These are phyloP conservation scores for Heliothis peltigera DNA, from an alignment of 2,888 invertebrate genomes.

Conservation along the genomic window DNA sequence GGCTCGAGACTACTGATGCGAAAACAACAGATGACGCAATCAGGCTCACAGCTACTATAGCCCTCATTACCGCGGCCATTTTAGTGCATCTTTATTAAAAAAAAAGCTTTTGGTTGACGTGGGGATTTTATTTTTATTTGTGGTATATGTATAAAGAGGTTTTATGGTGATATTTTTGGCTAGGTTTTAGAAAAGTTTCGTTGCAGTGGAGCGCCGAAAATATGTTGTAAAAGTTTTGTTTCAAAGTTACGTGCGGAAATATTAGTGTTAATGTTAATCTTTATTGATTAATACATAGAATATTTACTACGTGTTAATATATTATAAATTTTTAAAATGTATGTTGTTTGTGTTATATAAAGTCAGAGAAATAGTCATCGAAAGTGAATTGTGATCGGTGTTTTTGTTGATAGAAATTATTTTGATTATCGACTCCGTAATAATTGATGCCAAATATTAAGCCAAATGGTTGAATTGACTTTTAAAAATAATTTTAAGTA, in stretches of 20 bases:
- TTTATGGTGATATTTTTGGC: conserved; percentile 10
- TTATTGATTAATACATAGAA: conserved; percentile 23
- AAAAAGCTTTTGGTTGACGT: conserved; percentile 52
- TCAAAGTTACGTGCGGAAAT: conserved; percentile 14
- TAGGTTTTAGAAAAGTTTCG: conserved; percentile 1
- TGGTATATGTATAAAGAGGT: conserved; percentile 47
- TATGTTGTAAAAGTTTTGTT: conserved; percentile 22
- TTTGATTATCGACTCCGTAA: not conserved
- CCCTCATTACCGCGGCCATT: conserved; percentile 63
- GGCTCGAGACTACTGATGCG: conserved; percentile 69
- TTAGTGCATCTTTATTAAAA: conserved; percentile 60
- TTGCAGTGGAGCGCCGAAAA: conserved; percentile 9
- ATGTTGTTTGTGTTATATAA: conserved; percentile 11
- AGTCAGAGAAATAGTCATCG: conserved; percentile 5
- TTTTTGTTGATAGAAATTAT: conserved; percentile 8
- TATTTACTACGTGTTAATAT: conserved; percentile 29
- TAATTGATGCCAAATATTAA: conserved; percentile 56
- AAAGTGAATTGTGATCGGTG: not conserved
- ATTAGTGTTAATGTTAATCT: conserved; percentile 35
- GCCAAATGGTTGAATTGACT: conserved; percentile 50
- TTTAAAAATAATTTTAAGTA: conserved; percentile 30
- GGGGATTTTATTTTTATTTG: conserved; percentile 55
- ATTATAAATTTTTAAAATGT: conserved; percentile 15
- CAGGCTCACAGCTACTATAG: conserved; percentile 44
- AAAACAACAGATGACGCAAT: conserved; percentile 66